phyloP scores from a whole-genome alignment of 2,113 vertebrate species.

The Zapus hudsonius region DNA sequence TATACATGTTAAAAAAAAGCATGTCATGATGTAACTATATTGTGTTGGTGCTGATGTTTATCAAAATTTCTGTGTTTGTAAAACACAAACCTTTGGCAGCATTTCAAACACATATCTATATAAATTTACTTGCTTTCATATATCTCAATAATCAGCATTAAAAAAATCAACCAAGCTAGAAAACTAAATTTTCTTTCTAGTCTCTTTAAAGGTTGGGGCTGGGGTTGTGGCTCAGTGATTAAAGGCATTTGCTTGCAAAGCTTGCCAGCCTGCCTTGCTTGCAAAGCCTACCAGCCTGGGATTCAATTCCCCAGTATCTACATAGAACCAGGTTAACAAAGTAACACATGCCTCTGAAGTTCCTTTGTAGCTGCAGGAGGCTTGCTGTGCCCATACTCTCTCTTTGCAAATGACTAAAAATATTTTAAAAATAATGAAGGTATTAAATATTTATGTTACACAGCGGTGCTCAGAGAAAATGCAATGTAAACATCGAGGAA shows the following conservation, averaged over 20 bases:
- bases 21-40: background rate
- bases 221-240: no score
- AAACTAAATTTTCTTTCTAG: background rate
- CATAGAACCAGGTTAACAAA: no score
- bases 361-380: no score
- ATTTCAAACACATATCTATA: conserved; percentile 8
- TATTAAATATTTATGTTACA: background rate
- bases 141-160: background rate
- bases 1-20: background rate
- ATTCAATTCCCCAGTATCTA: no score
- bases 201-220: background rate
- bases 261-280: no score
- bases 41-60: background rate
- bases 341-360: no score
- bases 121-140: background rate
- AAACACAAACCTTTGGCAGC: background rate
- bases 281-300: no score
- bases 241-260: no score
- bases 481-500: background rate
- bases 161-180: background rate
- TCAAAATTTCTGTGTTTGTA: background rate
- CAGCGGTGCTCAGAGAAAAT: background rate
- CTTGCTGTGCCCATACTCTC: no score
- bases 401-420: no score
- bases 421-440: background rate